phyloP scores from a whole-genome alignment of 2,888 invertebrate species.

The Lampropteryx suffumata region DNA sequence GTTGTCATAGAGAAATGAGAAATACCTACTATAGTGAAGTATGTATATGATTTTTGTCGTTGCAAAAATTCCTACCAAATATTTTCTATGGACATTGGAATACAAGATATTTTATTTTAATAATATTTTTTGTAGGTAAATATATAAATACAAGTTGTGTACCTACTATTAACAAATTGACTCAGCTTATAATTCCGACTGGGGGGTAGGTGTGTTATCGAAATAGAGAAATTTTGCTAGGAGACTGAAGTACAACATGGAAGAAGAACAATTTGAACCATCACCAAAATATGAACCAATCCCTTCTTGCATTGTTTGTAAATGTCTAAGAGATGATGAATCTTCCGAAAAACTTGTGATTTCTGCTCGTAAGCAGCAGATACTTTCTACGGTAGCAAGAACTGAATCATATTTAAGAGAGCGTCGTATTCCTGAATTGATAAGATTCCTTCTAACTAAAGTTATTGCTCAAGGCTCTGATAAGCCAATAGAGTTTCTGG shows the following conservation, averaged over 20 bases:
- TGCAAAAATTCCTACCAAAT: too few species aligned
- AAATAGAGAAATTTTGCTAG: too few species aligned
- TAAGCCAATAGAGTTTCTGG: conserved; percentile 53
- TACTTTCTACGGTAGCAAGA: conserved; percentile 52
- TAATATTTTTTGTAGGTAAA: too few species aligned
- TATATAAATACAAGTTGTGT: too few species aligned
- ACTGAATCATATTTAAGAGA: conserved; percentile 65
- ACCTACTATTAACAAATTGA: too few species aligned
- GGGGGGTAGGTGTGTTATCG: too few species aligned
- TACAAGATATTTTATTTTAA: too few species aligned
- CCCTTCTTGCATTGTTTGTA: conserved; percentile 53
- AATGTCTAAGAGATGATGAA: conserved; percentile 46
- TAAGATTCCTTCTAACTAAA: conserved; percentile 65
- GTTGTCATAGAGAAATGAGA: too few species aligned
- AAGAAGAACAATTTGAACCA: conserved; percentile 29
- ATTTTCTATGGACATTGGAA: too few species aligned
- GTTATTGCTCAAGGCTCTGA: conserved; percentile 50
- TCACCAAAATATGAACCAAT: conserved; percentile 33
- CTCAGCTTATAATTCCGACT: too few species aligned
- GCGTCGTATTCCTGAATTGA: conserved; percentile 67
- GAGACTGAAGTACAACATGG: neutral
- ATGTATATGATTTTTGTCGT: too few species aligned
- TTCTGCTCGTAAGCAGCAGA: conserved; percentile 50
- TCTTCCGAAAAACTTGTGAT: conserved; percentile 43
- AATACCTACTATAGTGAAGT: too few species aligned